A percentile compares a stretch with the other conserved stretches of the same genome.
These are phyloP conservation scores for honey bee (Apis mellifera) DNA, from an alignment of 1,140 invertebrate genomes.

Conservation along the genomic window Amel_HAv3.1 CM009936.2:2464001-2464500, in stretches of 20 bases:
- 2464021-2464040: too few species aligned
- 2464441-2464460: neutral
- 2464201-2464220: neutral
- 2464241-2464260: neutral
- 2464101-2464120: neutral
- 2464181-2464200: neutral
- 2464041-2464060: too few species aligned
- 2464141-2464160: neutral
- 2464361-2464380: neutral
- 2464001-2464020: too few species aligned
- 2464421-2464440: neutral
- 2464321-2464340: neutral
- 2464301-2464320: conserved; percentile 15
- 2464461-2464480: neutral
- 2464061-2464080: too few species aligned
- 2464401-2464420: neutral
- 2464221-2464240: neutral
- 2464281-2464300: neutral
- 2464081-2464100: neutral
- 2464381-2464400: neutral
- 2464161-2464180: neutral
- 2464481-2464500: neutral
- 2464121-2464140: too few species aligned
- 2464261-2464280: too few species aligned
- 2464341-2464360: neutral